These are phyloP conservation scores for Heloderma charlesbogerti DNA, from an alignment of 2,113 vertebrate species.

Conservation along the genomic window DNA sequence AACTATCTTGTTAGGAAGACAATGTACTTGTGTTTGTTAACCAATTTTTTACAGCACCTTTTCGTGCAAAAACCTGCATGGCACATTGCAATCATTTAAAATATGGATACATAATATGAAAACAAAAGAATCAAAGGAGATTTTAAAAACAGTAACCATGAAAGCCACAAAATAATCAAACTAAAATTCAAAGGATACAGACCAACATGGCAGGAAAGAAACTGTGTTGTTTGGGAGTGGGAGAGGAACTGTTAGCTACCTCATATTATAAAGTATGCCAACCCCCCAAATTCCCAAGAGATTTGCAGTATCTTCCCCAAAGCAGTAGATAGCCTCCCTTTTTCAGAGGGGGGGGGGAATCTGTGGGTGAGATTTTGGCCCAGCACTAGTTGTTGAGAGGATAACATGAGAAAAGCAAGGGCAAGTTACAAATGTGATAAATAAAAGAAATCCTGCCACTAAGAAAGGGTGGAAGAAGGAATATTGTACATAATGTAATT, in stretches of 20 bases:
- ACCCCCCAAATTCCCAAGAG: neutral
- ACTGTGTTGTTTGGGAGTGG: too few relatives aligned
- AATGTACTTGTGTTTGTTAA: neutral
- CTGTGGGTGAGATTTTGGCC: neutral
- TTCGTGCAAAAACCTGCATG: neutral
- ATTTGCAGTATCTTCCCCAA: neutral
- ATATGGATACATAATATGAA: neutral
- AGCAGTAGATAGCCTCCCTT: neutral
- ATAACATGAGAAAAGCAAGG: neutral
- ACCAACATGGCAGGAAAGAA: too few relatives aligned
- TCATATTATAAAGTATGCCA: too few relatives aligned
- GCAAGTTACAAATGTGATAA: neutral
- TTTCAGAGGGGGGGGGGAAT: neutral
- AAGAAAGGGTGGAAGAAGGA: neutral
- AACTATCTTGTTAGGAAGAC: neutral
- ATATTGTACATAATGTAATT: neutral
- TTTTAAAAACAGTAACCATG: too few relatives aligned
- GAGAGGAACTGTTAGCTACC: too few relatives aligned
- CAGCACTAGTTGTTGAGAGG: neutral
- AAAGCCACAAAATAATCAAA: neutral
- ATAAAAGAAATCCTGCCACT: neutral
- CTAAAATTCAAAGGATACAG: neutral
- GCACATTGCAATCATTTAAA: neutral
- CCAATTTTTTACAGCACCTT: neutral
- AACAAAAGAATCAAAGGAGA: neutral